Conservation (phyloP, 2,113 vertebrate species). For the Cheirogaleus medius region DNA sequence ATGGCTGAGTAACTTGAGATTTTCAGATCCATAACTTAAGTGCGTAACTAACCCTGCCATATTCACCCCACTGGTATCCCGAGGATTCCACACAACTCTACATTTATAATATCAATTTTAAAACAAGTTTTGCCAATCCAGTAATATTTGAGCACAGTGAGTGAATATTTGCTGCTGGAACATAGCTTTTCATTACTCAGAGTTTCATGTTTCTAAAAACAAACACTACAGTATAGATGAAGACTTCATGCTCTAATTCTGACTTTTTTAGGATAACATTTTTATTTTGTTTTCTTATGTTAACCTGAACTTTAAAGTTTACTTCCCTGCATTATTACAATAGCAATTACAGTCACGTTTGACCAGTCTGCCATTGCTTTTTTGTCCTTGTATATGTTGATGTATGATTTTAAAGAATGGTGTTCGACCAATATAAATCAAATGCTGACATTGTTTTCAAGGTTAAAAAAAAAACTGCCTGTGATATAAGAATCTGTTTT, state of each 20-base stretch:
- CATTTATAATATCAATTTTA: not conserved
- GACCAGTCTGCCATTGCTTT: not conserved
- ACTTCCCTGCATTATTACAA: not conserved
- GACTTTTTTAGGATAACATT: not conserved
- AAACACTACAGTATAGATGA: not conserved
- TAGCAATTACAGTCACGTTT: not conserved
- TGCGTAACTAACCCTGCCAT: slow-evolving; percentile 79
- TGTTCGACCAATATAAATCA: not conserved
- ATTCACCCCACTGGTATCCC: slow-evolving; percentile 86
- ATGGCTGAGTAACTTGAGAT: slow-evolving; percentile 88
- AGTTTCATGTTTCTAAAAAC: not conserved
- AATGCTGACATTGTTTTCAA: not conserved
- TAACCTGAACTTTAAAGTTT: not conserved
- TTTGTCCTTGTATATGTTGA: not conserved
- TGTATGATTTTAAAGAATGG: not conserved
- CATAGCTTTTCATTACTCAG: not conserved
- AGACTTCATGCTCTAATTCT: not conserved
- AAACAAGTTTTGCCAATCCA: not conserved
- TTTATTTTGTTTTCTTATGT: not conserved
- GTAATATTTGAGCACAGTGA: not conserved
- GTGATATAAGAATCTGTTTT: not conserved
- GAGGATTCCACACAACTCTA: slow-evolving; percentile 1
- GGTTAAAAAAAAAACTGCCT: not conserved
- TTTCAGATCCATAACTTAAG: slow-evolving; percentile 81
- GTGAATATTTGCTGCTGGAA: not conserved